Evolutionary conservation across 1,140 invertebrate genomes (phyloP), one percentile per base, ranked within the genome.

Genomic region (Diuraphis noxia): DNA sequence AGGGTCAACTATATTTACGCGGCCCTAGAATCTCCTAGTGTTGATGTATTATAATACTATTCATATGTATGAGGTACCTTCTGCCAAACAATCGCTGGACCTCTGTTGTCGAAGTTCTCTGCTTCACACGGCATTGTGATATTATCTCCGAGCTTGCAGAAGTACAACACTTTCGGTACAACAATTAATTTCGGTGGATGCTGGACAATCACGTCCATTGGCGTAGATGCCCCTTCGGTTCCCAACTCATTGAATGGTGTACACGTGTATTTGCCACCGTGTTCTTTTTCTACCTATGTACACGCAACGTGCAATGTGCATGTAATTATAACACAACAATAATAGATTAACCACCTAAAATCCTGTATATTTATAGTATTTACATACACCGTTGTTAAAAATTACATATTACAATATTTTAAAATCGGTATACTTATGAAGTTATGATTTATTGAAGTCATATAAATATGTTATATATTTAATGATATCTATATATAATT

Each of bases 161-260:
- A 95, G 94, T 98, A 98, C 92, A 98, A 94, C 93, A 96, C 96
- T 93, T 97, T 96, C 25, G 97, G 97, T 1, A 95, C 96, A 25
- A 96, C 94, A 1, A 95, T 96, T 93, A 98, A 97, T 88, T 96
- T 95, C 25, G 97, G 97, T 36, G 97, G 97, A 84, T 96, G 96
- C 95, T 97, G 96, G 84, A 99, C 98, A 93, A 98, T 95, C 92
- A 99, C 98, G 93, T 97, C 96, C 94, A 99, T 98, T 19, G 96
- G 95, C 52, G 96, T 96, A 82, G 98, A 98, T 30, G 97, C 95
- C 2, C 98, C 97, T 88, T 96, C 96, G 10, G 96, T 96, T 36
- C 98, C 98, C 93, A 98, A 95, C 87, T 96, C 95, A 94, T 99
- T 99, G 94, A 97, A 98, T 43, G 98, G 98, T 17, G 97, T 98